Base-by-base conservation (phyloP, 2,888 invertebrate species). In the Autographa pulchrina region DNA sequence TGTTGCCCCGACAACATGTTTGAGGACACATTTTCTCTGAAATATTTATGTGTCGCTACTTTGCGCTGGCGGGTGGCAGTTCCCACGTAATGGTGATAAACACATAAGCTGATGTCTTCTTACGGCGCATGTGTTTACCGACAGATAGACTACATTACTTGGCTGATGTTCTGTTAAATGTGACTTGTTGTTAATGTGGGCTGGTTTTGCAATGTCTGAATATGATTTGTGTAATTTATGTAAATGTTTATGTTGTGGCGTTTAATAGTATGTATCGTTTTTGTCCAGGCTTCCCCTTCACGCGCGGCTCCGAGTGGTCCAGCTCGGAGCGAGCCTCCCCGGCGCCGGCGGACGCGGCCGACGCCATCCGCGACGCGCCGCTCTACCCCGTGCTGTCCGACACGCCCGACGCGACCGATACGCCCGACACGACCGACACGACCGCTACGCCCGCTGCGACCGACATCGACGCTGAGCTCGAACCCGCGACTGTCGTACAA, bases 311-410 rank as follows among this genome's bases (percentile, higher is more conserved):
- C 18, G 59, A 76, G n/a, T 78, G 68, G 66, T 72, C 77, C 61
- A 80, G 77, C 66, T 72, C 80, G 18, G 77, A 80, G 72, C 80
- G 77, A 18, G 25, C 68, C 0, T 43, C 63, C 3, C 68, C 77
- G 5, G 60, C 66, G 9, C 66, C 67, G 35, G 62, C 75, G 13
- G 76, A 78, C 52, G 74, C 81, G n/a, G 90, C 90, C 0, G 94
- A 92, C 72, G 88, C 93, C 3, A 87, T 93, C 70, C 91, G 92
- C 11, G 93, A 92, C 68, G 93, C 90, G 4, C 93, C 93, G 11
- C 91, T 92, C 70, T 92, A 92, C 75, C 92, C 92, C 32, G 87
- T 90, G 61, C 89, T 92, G 65, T 88, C 87, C 78, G 63, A 86
- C 81, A 75, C 67, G 8, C 58, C 48, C 64, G n/a, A 62, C n/a